Evolutionary conservation across 2,113 vertebrate genomes (phyloP), one percentile per base, ranked within the genome.

Genomic region (Bubo blakistoni): DNA sequence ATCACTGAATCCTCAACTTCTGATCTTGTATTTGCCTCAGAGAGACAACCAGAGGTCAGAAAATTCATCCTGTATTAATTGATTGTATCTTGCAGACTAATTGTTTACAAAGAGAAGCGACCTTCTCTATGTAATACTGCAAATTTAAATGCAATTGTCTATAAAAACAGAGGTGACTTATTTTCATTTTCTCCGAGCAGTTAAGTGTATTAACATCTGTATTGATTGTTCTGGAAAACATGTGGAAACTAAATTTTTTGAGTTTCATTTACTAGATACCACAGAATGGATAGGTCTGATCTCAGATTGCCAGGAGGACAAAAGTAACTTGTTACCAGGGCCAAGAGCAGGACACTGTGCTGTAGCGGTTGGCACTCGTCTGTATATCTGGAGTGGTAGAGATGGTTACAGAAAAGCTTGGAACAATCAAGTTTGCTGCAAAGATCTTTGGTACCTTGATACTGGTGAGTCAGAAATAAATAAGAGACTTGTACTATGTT

Each of bases 361-460:
- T 25, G 97, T 98, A 70, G 90, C 98, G 2, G 98, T 99, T 20
- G 99, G 99, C n/a, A 98, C 99, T 67, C 98, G 99, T n/a, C 97
- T 99, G 9, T 99, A 99, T 89, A 98, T 99, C 91, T 99, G 99
- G 99, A 99, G 99, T 67, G 99, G 99, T 65, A 98, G 99, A 57
- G 99, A 99, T 44, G 99, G 99, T 63, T 99, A 99, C 97, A 98
- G 98, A 74, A 99, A 99, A 98, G 99, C 98, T 96, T 98, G 99
- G 97, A 99, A 99, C 97, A 99, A 99, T 98, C 99, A 99, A 98
- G 99, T 99, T 70, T 99, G 99, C 98, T 99, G 99, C 97, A 99
- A 99, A 96, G 99, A 99, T 97, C 98, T 99, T 92, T 99, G 99
- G 99, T 99, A 99, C 97, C 98, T 99, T 97, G 99, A 99, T 97